Base-by-base conservation (phyloP, 2,888 invertebrate species). In the Trichogramma dendrolimi region DNA sequence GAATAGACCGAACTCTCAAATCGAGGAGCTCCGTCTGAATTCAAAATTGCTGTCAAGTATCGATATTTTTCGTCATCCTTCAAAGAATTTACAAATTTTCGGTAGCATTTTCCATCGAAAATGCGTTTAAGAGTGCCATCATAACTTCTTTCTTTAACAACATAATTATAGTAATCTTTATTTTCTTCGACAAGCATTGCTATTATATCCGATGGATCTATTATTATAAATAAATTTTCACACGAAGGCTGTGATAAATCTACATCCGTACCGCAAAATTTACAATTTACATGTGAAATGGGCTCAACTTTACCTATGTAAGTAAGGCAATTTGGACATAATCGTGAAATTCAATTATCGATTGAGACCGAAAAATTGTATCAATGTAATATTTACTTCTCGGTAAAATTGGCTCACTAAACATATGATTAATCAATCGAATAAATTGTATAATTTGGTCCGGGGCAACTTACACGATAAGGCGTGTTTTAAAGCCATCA, bases 1-100 rank as follows among this genome's bases (percentile, higher is more conserved):
- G 65, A 67, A 53, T 60, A 59, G n/a, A 39, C 55, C 4, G 66
- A 64, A 42, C 60, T 59, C 58, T 66, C 56, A 39, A 40, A 56
- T 14, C 4, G 4, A 38, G 53, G 41, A 7, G 41, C 53, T 5
- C 53, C 53, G 52, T 68, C 67, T 11, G 63, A 53, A 40, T 64
- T 67, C 40, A 67, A 67, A 48, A 49, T 63, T 2, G 63, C 48
- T 5, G 62, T 68, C 6, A 51, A 4, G 14, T 51, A 11, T 4
- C 8, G 4, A 6, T 5, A 6, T 51, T 10, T 51, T 51, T 51
- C 53, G 5, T 5, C 1, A 44, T 48, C 51, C 38, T 52, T n/a
- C 14, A 62, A 55, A 14, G 55, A 40, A 6, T 60, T 44, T 2
- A 58, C 5, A 41, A 66, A 62, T n/a, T 61, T 41, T 54, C 14